phyloP scores from a whole-genome alignment of 2,113 vertebrate species.

The Alexandromys fortis region DNA sequence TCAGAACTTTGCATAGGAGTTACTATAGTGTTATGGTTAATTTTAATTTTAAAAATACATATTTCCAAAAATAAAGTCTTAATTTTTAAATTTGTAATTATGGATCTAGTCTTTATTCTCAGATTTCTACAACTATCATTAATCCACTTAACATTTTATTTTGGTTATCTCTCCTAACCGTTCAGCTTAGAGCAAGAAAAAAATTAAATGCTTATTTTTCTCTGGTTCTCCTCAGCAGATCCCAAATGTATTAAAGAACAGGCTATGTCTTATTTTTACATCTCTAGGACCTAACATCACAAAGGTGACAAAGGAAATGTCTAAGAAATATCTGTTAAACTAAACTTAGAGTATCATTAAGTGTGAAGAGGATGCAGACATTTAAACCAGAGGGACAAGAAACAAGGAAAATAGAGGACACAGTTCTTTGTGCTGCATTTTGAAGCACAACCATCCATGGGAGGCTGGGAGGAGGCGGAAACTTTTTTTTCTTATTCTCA shows the following conservation, averaged over 20 bases:
- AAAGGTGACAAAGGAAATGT: not conserved
- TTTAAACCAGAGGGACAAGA: not conserved
- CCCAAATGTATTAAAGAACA: conserved; percentile 4
- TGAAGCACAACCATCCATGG: conserved; percentile 11
- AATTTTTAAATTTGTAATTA: conserved; percentile 41
- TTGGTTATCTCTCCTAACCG: conserved; percentile 24
- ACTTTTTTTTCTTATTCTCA: no score
- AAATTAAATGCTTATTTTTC: conserved; percentile 45
- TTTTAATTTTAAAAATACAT: conserved; percentile 57
- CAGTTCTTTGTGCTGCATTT: conserved; percentile 9
- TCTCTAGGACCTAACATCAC: not conserved
- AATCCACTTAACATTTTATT: conserved; percentile 43
- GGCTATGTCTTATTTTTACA: conserved; percentile 22
- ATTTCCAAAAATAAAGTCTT: conserved; percentile 52
- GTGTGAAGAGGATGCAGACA: conserved; percentile 6
- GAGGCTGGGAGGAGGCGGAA: no score
- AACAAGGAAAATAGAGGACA: conserved; percentile 34
- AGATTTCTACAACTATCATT: conserved; percentile 11
- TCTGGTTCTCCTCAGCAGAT: conserved; percentile 16
- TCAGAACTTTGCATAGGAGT: conserved; percentile 57
- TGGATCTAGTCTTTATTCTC: not conserved
- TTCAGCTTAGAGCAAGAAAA: conserved; percentile 13
- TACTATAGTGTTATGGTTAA: conserved; percentile 49
- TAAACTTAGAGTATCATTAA: not conserved
- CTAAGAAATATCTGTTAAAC: conserved; percentile 40